Evolutionary conservation across 2,113 vertebrate genomes (phyloP), one percentile per base, ranked within the genome.

Genomic region (Hemichromis elongatus): DNA sequence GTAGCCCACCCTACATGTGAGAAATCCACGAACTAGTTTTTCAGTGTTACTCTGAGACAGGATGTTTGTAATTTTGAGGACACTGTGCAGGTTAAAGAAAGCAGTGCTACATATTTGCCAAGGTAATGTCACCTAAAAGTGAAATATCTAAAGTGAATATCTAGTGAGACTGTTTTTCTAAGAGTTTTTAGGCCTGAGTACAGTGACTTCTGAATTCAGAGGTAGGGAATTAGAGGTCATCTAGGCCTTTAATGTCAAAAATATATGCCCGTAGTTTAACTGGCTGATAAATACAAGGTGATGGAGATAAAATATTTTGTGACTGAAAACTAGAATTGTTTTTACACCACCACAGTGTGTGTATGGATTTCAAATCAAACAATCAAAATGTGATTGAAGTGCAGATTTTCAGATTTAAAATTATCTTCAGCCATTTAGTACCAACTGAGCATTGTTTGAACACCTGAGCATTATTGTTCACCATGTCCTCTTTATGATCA

Each of bases 401-500:
- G 63, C 63, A 70, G 5, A 70, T 16, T 45, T 45, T 68, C 40
- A 42, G 63, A 12, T 37, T 68, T 42, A 42, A 68, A 63, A 26
- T 70, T 45, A 45, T 4, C 66, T 18, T 70, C 21, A 63, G 33
- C 59, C 59, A n/a, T 63, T 63, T 63, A 37, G 66, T 45, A 70
- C 21, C 40, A 70, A 70, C 16, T 6, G 40, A 45, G 8, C 21
- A 70, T 70, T 63, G 59, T 63, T 63, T 37, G 33, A 63, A 63
- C 2, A 63, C 59, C 59, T 37, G 37, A 45, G 37, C 40, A 45
- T 16, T 66, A 37, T 21, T 66, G 11, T 37, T 70, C 21, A 68
- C 35, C 35, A 40, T 24, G n/a, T 24, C 63, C n/a, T 61, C 10
- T 68, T 68, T 68, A 24, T 42, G 63, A 70, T 21, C 7, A 70